phyloP scores from a whole-genome alignment of 2,113 vertebrate species.

The Smithornis capensis region DNA sequence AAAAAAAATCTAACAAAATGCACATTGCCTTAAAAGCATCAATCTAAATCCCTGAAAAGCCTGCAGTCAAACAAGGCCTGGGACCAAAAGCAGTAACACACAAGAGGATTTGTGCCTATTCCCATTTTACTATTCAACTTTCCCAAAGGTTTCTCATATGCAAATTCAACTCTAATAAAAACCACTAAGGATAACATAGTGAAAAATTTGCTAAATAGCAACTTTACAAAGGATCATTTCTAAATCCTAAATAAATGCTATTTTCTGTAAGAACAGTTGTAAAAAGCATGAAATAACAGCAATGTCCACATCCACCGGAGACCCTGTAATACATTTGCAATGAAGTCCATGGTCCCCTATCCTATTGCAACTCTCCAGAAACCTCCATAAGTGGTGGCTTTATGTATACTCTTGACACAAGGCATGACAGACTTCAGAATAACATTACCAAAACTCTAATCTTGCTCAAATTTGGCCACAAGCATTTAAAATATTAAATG shows the following conservation, averaged over 20 bases:
- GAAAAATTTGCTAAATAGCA: background rate
- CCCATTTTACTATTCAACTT: background rate
- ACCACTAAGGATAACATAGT: fast-evolving
- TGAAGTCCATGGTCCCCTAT: background rate
- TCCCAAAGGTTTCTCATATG: background rate
- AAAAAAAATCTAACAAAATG: background rate
- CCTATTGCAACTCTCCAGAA: background rate
- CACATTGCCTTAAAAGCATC: background rate
- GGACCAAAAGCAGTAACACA: background rate
- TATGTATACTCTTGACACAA: background rate
- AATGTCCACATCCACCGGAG: background rate
- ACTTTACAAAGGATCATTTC: background rate
- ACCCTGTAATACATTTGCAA: background rate
- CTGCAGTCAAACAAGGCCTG: background rate
- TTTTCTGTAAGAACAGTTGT: background rate
- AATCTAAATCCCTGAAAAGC: background rate
- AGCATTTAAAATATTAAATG: background rate
- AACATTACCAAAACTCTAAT: background rate
- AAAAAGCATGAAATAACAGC: background rate
- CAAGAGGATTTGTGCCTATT: background rate
- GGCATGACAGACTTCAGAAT: background rate
- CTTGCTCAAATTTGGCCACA: background rate
- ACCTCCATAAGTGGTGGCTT: background rate
- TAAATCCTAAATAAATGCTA: background rate
- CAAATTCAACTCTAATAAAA: background rate